phyloP scores from a whole-genome alignment of 1,140 invertebrate genomes.

The Dolichoris vasculosae region DNA sequence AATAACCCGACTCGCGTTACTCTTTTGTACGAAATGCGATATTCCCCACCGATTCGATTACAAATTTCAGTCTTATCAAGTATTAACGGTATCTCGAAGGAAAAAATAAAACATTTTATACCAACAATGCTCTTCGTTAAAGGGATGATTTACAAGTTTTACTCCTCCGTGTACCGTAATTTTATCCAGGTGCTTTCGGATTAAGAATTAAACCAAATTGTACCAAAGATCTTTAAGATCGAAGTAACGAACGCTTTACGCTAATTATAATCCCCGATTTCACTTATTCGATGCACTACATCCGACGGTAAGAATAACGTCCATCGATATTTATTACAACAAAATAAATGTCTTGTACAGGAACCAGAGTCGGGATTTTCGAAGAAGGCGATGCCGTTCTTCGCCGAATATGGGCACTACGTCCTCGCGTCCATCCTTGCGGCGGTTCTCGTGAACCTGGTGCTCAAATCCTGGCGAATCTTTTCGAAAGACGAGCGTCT shows the following conservation, averaged over 20 bases:
- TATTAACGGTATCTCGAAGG: background rate
- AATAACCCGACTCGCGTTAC: no score
- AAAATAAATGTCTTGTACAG: no score
- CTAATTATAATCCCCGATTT: no score
- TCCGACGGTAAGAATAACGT: no score
- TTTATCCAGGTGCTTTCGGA: background rate
- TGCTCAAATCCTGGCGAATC: constrained; percentile 11
- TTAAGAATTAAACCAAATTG: background rate
- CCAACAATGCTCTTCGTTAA: no score
- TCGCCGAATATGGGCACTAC: constrained; percentile 32
- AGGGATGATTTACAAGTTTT: no score
- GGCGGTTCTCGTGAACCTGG: background rate
- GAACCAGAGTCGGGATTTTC: background rate
- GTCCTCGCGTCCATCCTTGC: background rate
- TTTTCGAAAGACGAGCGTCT: background rate
- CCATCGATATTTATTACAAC: no score
- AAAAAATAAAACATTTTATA: background rate
- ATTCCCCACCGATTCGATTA: background rate
- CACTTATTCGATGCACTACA: no score
- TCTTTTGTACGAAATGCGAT: background rate
- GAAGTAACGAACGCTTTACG: no score
- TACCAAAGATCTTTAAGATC: no score
- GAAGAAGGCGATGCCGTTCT: constrained; percentile 11
- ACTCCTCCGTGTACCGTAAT: no score
- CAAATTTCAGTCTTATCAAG: background rate